Evolutionary conservation across 2,797 vertebrate species (phyloP), one percentile per base, ranked within the genome.

Genomic region (Phyllotis vaccarum): DNA sequence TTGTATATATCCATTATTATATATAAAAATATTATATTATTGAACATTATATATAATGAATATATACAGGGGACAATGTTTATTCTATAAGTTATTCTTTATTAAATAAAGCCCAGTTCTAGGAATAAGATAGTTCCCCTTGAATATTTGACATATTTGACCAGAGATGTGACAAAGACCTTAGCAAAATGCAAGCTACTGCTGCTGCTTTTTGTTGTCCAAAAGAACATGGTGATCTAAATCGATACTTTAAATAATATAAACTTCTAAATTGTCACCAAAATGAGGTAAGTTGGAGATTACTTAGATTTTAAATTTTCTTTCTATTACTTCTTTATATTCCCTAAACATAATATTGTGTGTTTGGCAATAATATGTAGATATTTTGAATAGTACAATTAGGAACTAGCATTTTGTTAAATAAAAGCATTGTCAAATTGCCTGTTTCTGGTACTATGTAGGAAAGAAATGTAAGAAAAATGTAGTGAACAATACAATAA

Each of bases 241-340:
- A n/a, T 86, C 52, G n/a, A 86, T 34, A 66, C 14, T 49, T 66
- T 85, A 12, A 85, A 89, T 93, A 76, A 40, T 64, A n/a, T 92
- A 80, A 93, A 11, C 80, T 60, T 95, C 83, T 85, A 46, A 14
- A 74, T 5, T 72, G 3, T 72, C 72, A 29, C 2, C 66, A 78
- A 95, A 64, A 31, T 37, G 54, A 83, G 11, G 95, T 24, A 80
- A 90, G 22, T 83, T 2, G 46, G 66, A 93, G 5, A 72, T 46
- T 76, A 91, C 37, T 58, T 60, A 60, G 3, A 91, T 68, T 93
- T 75, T 10, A 31, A 52, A 72, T 31, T 54, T 3, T 43, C 17
- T 9, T 85, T 79, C 29, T 93, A 12, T 12, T 7, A 52, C 80
- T 14, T 82, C 34, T 76, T 9, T 11, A 0, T 95, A 70, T 87